Base-by-base conservation (phyloP, 2,113 vertebrate genomes). In the Colossoma macropomum region DNA sequence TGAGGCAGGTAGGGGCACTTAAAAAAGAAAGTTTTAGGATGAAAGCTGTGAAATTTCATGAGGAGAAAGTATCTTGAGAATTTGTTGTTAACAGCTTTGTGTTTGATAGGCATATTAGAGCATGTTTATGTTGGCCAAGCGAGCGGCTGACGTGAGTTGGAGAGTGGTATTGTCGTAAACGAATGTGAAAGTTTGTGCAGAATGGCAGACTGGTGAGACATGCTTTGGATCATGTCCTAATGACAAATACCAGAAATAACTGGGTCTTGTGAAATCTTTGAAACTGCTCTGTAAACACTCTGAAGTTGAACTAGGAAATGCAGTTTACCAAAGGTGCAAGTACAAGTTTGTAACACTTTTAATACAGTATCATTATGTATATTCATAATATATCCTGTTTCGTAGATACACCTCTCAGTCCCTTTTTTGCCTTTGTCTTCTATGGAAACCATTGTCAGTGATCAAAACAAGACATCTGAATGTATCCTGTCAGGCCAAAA, bases 121-220 rank as follows among this genome's bases (percentile, higher is more conserved):
- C 28, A 62, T 52, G 45, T 85, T 87, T 87, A 63, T 62, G 21
- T 25, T 69, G 75, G 27, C 28, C n/a, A 50, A 38, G 4, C 75
- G 38, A 38, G 28, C 48, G 12, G 21, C 34, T 28, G 19, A 27
- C 30, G n/a, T 23, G 16, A 16, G 23, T 72, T 72, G 16, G 32
- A 50, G 32, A 71, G 21, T 60, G 78, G 34, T 45, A 59, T 27
- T 79, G n/a, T 25, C 52, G 30, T 45, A 21, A 65, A 66, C 15
- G 11, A 41, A 59, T 25, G 34, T 72, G 73, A 75, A 25, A 69
- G 69, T 81, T 81, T 66, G 28, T 72, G 45, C 52, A 76, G 68
- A 71, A 16, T 69, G 21, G 56, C 68, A 78, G n/a, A 28, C 8
- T 28, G 54, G 41, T 79, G 48, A 78, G 75, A 77, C 54, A 50